These are phyloP conservation scores for Perithous albicinctus DNA, from an alignment of 2,888 invertebrate genomes.

Conservation along the genomic window DNA sequence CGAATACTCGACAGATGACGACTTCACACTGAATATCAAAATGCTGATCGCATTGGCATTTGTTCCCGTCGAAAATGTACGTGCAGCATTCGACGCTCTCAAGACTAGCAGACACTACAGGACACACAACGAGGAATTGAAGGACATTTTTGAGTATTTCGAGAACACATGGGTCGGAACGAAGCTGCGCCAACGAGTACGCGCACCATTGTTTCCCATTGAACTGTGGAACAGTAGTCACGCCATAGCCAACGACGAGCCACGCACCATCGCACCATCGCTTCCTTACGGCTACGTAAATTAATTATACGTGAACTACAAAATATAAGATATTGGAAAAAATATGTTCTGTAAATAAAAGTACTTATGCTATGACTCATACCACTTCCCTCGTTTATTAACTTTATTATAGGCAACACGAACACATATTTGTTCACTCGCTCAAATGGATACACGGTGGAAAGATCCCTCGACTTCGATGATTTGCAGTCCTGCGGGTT, in stretches of 20 bases:
- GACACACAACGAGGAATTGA: conserved; percentile 21
- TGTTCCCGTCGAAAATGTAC: conserved; percentile 31
- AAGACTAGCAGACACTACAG: conserved; percentile 19
- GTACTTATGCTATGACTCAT: too few species aligned
- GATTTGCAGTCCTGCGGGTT: too few species aligned
- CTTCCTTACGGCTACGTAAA: too few species aligned
- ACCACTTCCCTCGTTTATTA: too few species aligned
- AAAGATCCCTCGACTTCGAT: too few species aligned
- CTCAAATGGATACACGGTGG: too few species aligned
- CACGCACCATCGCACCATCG: too few species aligned
- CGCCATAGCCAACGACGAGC: conserved; percentile 24
- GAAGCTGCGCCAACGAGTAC: conserved; percentile 20
- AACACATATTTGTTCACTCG: too few species aligned
- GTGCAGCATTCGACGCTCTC: conserved; percentile 21
- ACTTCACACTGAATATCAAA: conserved; percentile 31
- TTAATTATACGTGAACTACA: too few species aligned
- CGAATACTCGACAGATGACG: conserved; percentile 28
- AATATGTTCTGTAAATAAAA: too few species aligned
- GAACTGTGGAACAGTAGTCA: conserved; percentile 49
- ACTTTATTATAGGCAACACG: too few species aligned
- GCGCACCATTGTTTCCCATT: conserved; percentile 27
- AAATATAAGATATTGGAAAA: too few species aligned
- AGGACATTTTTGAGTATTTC: conserved; percentile 42
- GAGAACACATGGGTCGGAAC: conserved; percentile 37
- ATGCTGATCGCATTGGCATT: conserved; percentile 47